A percentile compares a stretch with the other conserved stretches of the same genome.
phyloP scores from a whole-genome alignment of 2,113 vertebrate genomes.

The Brachyhypopomus occidentalis region DNA sequence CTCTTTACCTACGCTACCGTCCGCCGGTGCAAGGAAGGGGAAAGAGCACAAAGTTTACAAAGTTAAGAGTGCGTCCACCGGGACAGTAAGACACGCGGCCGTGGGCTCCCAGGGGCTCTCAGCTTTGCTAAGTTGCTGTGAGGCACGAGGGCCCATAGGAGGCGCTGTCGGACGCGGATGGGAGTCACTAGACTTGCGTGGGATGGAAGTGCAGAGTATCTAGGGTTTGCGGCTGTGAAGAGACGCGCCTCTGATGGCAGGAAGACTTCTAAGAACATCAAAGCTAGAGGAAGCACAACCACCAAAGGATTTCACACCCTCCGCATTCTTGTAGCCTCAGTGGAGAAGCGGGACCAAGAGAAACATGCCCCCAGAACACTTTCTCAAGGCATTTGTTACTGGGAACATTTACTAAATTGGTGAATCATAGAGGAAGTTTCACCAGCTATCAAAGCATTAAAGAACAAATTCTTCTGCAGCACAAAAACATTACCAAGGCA shows the following conservation, averaged over 20 bases:
- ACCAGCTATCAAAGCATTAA: neutral
- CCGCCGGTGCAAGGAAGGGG: neutral
- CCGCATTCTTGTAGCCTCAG: neutral
- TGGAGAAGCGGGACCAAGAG: neutral
- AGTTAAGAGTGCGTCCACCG: neutral
- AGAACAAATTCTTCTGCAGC: neutral
- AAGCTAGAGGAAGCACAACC: conserved; percentile 9
- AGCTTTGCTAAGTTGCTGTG: neutral
- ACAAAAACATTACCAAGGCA: neutral
- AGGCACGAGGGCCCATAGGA: neutral
- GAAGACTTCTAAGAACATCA: conserved; percentile 14
- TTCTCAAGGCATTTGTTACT: neutral
- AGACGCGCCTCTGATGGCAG: neutral
- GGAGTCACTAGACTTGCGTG: conserved; percentile 3
- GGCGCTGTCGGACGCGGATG: neutral
- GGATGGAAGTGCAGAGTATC: conserved; percentile 13
- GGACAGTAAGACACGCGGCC: neutral
- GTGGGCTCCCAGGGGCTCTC: neutral
- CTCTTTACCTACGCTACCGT: neutral
- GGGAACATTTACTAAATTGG: conserved; percentile 12
- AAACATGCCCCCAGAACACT: neutral
- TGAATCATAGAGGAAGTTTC: conserved; percentile 15
- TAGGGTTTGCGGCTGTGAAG: neutral
- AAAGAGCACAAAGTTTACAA: neutral
- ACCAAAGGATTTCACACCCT: neutral